phyloP scores from a whole-genome alignment of 2,113 vertebrate species.

The Lophochroa leadbeateri region DNA sequence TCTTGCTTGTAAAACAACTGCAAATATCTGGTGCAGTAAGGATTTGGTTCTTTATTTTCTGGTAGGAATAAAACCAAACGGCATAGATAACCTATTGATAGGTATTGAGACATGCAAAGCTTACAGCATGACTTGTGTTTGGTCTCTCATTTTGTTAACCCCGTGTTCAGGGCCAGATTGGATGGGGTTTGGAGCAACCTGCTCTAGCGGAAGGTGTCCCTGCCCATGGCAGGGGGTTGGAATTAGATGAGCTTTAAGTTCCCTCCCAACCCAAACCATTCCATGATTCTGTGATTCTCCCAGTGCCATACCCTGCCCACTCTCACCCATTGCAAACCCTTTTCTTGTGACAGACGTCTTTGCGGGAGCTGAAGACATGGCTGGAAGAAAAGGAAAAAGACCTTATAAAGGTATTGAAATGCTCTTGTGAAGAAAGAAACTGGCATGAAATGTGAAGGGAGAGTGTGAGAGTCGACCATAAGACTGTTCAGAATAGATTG shows the following conservation, averaged over 20 bases:
- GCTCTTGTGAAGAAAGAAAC: not conserved
- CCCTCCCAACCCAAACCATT: not conserved
- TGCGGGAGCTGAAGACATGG: not conserved
- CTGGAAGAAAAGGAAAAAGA: not conserved
- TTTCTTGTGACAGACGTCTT: not conserved
- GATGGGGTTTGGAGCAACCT: not conserved
- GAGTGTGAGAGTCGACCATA: not conserved
- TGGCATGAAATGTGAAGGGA: not conserved
- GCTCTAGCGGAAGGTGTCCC: not conserved
- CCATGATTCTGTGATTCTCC: not conserved
- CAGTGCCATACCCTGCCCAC: not conserved
- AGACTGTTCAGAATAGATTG: not conserved
- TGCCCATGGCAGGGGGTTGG: not conserved
- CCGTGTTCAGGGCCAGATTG: not conserved
- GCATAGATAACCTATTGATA: not conserved
- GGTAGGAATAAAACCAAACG: not conserved
- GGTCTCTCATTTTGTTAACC: not conserved
- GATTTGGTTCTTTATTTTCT: not conserved
- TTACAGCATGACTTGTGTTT: not conserved
- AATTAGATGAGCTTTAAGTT: not conserved
- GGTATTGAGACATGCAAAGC: not conserved
- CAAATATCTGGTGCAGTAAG: not conserved
- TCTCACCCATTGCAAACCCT: not conserved
- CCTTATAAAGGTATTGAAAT: constrained; percentile 4
- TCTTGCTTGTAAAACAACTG: not conserved